Percentiles rank a stretch among this genome's conserved stretches.
phyloP scores from a whole-genome alignment of 2,888 invertebrate species.

The Hydraecia micacea region DNA sequence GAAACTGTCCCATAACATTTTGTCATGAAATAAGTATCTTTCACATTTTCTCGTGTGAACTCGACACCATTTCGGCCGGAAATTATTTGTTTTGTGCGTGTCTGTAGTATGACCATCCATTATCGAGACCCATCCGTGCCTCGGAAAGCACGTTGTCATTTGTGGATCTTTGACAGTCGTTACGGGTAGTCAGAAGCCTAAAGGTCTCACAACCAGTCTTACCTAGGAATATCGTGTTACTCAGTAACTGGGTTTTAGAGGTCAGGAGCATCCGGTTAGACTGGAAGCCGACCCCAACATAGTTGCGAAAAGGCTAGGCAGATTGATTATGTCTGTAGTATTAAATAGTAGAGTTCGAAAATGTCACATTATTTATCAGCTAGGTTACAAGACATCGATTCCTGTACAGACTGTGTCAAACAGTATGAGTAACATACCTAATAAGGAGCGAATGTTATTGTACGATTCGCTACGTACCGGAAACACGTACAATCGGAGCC shows the following conservation, averaged over 20 bases:
- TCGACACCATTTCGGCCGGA: neutral
- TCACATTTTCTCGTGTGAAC: slow-evolving; percentile 1
- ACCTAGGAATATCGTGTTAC: neutral
- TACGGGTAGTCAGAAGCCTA: neutral
- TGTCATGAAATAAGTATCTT: slow-evolving; percentile 21
- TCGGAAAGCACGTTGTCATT: neutral
- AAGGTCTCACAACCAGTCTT: neutral
- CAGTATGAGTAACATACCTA: slow-evolving; percentile 47
- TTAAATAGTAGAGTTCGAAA: neutral
- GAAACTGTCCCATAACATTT: neutral
- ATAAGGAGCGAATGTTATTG: slow-evolving; percentile 64
- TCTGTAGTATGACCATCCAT: neutral
- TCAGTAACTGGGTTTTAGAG: neutral
- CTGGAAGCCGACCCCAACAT: neutral
- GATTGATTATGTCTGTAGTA: neutral
- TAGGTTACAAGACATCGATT: slow-evolving; percentile 12
- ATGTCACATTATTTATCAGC: neutral
- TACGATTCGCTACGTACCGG: slow-evolving; percentile 66
- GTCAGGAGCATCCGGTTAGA: neutral
- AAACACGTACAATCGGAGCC: slow-evolving; percentile 72
- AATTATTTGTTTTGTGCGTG: neutral
- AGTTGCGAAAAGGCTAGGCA: neutral
- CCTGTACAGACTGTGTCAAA: slow-evolving; percentile 1
- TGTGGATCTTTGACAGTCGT: neutral
- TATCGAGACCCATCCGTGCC: neutral